Percentiles rank a stretch among this genome's conserved stretches.
These are phyloP conservation scores for Linnaemya vulpina DNA, from an alignment of 2,888 invertebrate genomes.

Conservation along the genomic window DNA sequence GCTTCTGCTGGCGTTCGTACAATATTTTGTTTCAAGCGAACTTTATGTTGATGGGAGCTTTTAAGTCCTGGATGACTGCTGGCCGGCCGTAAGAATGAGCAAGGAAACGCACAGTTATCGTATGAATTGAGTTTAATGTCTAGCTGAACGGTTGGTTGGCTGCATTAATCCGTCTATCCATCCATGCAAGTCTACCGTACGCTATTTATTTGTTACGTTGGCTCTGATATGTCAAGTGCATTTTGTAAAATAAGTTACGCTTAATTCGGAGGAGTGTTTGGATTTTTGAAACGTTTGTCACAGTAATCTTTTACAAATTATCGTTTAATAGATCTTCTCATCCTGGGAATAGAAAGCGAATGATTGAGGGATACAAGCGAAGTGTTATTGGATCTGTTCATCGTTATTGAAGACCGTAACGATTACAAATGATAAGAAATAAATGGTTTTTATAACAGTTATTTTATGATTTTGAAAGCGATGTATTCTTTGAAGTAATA, in stretches of 20 bases:
- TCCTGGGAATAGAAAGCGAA: no score
- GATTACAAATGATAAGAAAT: no score
- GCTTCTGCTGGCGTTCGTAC: slow-evolving; percentile 16
- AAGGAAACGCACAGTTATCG: slow-evolving; percentile 4
- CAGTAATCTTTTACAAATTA: no score
- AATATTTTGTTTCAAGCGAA: slow-evolving; percentile 58
- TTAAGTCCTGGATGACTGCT: slow-evolving; percentile 62
- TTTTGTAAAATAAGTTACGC: neutral
- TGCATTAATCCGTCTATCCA: slow-evolving; percentile 60
- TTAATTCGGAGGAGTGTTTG: neutral
- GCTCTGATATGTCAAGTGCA: slow-evolving; percentile 28
- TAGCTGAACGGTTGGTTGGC: slow-evolving; percentile 41
- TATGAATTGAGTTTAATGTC: slow-evolving; percentile 34
- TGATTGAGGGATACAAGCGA: no score
- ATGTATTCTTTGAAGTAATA: no score
- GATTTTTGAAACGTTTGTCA: neutral
- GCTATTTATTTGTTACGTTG: slow-evolving; percentile 60
- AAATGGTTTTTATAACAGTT: no score
- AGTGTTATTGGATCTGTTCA: no score
- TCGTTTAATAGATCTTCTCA: no score
- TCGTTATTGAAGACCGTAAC: no score
- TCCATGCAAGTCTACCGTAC: slow-evolving; percentile 49
- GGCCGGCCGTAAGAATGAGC: neutral
- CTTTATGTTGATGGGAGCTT: slow-evolving; percentile 46
- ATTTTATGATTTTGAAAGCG: no score